A percentile compares a stretch with the other conserved stretches of the same genome.
These are phyloP conservation scores for Lepisosteus osseus DNA, from an alignment of 2,113 vertebrate species.

Conservation along the genomic window DNA sequence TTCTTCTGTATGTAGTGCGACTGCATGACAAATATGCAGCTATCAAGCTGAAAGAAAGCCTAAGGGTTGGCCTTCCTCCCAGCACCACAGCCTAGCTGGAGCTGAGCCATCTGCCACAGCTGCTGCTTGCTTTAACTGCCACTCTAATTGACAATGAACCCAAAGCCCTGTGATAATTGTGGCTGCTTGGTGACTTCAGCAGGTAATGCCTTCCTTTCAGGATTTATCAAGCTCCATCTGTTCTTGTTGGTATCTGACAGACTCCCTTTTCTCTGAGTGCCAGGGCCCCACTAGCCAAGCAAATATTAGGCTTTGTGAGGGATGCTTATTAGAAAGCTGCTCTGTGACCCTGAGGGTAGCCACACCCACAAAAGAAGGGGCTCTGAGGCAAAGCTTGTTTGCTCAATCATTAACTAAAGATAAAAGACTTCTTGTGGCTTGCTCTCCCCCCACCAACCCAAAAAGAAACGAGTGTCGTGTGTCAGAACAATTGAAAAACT, in stretches of 20 bases:
- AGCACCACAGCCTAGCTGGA: constrained; percentile 79
- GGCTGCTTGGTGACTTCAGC: constrained; percentile 76
- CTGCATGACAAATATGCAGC: constrained; percentile 47
- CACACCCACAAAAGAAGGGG: constrained; percentile 54
- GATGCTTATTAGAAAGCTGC: constrained; percentile 63
- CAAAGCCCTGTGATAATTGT: constrained; percentile 81
- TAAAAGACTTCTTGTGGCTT: constrained; percentile 60
- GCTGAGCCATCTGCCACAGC: constrained; percentile 90
- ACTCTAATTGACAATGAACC: constrained; percentile 91
- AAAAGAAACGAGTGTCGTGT: constrained; percentile 45
- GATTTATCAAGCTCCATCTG: constrained; percentile 86
- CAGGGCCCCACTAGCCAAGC: constrained; percentile 35
- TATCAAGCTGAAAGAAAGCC: constrained; percentile 59
- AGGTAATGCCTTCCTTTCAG: constrained; percentile 89
- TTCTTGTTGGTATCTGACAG: constrained; percentile 68
- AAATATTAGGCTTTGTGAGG: constrained; percentile 53
- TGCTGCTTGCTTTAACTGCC: constrained; percentile 80
- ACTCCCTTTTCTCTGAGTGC: constrained; percentile 40
- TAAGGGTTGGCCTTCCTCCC: constrained; percentile 77
- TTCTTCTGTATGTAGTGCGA: constrained; percentile 19
- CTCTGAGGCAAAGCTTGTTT: constrained; percentile 57
- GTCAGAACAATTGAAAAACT: constrained; percentile 47
- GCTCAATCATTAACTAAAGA: constrained; percentile 71
- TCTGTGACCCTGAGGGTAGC: constrained; percentile 54
- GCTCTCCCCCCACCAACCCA: constrained; percentile 28